Evolutionary conservation across 2,797 vertebrate genomes (phyloP), one percentile per base, ranked within the genome.

Genomic region (Borostomias antarcticus): DNA sequence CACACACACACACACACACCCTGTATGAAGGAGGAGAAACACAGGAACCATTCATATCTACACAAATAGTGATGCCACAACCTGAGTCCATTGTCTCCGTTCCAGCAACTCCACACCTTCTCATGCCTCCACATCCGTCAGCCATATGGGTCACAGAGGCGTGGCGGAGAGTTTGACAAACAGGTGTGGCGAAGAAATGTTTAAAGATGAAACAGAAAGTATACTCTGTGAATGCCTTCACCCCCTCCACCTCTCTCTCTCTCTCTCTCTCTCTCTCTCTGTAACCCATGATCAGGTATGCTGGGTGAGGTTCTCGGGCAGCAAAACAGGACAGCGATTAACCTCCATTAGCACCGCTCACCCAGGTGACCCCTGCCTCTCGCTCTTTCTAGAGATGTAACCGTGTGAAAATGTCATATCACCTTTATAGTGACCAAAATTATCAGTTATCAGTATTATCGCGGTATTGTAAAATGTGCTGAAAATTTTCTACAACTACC

Each of bases 331-430:
- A 21, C 63, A 64, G 48, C 71, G 53, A 81, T 79, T 77, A 72
- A 70, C 69, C 69, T 72, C 59, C 60, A 82, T 83, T 85, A 85
- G 70, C 82, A 82, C 75, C 64, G 77, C 73, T 84, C 83, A n/a
- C n/a, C n/a, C n/a, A n/a, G n/a, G n/a, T n/a, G n/a, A n/a, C n/a
- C n/a, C n/a, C n/a, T n/a, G n/a, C n/a, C n/a, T n/a, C n/a, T n/a
- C n/a, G n/a, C n/a, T n/a, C n/a, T n/a, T n/a, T n/a, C n/a, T n/a
- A n/a, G n/a, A n/a, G n/a, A n/a, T n/a, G n/a, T n/a, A n/a, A n/a
- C n/a, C n/a, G n/a, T n/a, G n/a, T n/a, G n/a, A n/a, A n/a, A n/a
- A n/a, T n/a, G n/a, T n/a, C n/a, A n/a, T n/a, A n/a, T n/a, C n/a
- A n/a, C n/a, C n/a, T n/a, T n/a, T n/a, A n/a, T n/a, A n/a, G n/a